Percentiles rank a stretch among this genome's conserved stretches.
These are phyloP conservation scores for Hoplias malabaricus DNA, from an alignment of 2,113 vertebrate species.

Conservation along the genomic window DNA sequence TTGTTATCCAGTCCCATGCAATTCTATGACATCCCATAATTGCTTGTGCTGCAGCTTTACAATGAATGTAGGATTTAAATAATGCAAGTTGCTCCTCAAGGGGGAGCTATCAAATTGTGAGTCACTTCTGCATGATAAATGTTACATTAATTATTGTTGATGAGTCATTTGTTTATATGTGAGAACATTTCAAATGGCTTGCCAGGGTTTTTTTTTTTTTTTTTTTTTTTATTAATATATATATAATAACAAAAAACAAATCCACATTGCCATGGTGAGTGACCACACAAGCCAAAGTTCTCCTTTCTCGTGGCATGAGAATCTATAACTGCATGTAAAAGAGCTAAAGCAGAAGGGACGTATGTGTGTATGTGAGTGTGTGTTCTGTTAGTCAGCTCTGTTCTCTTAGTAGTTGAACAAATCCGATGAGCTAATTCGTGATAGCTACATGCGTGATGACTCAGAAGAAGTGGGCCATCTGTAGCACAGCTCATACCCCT, in stretches of 20 bases:
- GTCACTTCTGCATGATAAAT: no score
- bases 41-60: no score
- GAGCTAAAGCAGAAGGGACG: constrained; percentile 49
- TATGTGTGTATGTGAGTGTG: constrained; percentile 5
- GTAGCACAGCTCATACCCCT: neutral
- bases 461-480: neutral
- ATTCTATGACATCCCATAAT: no score
- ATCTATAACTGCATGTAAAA: neutral
- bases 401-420: constrained; percentile 67
- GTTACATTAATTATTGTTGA: neutral
- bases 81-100: no score
- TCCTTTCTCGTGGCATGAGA: neutral
- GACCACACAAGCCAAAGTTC: no score
- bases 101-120: no score
- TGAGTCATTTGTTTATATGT: neutral
- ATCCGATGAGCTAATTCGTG: constrained; percentile 71
- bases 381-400: no score
- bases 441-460: constrained; percentile 19
- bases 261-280: no score
- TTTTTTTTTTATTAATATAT: neutral
- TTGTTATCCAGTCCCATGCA: no score
- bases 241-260: no score
- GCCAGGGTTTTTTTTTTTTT: neutral
- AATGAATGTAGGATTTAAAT: no score
- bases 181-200: neutral